phyloP scores from a whole-genome alignment of 2,888 invertebrate genomes.

The Napeogenes inachia region DNA sequence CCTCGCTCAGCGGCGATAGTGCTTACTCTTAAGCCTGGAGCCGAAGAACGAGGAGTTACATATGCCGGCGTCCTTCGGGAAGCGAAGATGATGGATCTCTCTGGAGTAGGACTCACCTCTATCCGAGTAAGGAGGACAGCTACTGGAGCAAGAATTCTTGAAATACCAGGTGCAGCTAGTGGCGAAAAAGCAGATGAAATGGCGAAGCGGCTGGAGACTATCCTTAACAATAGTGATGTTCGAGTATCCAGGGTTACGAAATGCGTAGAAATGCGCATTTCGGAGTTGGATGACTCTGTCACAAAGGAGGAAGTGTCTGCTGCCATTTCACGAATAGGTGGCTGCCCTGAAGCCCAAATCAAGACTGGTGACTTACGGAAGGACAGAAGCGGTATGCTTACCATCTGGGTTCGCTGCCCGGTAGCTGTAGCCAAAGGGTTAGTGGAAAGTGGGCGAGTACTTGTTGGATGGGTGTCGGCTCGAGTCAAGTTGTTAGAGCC shows the following conservation, averaged over 20 bases:
- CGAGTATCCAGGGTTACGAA: neutral
- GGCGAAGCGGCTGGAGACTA: neutral
- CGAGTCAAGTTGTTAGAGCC: too few species aligned
- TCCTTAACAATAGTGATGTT: neutral
- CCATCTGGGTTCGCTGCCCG: slow-evolving; percentile 19
- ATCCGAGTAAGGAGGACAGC: neutral
- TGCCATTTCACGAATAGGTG: slow-evolving; percentile 18
- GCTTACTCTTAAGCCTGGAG: neutral
- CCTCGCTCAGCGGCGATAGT: neutral
- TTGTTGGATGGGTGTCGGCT: too few species aligned
- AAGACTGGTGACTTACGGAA: slow-evolving; percentile 13
- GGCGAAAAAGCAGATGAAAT: neutral
- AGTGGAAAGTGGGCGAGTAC: slow-evolving; percentile 12
- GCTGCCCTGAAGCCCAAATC: slow-evolving; percentile 5
- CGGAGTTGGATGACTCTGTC: slow-evolving; percentile 29
- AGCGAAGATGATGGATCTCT: neutral
- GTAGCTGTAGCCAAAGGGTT: slow-evolving; percentile 25
- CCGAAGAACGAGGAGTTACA: neutral
- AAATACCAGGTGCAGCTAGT: neutral
- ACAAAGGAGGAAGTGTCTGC: slow-evolving; percentile 10
- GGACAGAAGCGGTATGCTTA: neutral
- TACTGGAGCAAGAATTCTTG: neutral
- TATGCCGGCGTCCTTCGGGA: neutral
- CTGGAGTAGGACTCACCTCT: neutral
- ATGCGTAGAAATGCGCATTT: slow-evolving; percentile 20